phyloP scores from a whole-genome alignment of 2,113 vertebrate species.

The Sisor rabdophorus region DNA sequence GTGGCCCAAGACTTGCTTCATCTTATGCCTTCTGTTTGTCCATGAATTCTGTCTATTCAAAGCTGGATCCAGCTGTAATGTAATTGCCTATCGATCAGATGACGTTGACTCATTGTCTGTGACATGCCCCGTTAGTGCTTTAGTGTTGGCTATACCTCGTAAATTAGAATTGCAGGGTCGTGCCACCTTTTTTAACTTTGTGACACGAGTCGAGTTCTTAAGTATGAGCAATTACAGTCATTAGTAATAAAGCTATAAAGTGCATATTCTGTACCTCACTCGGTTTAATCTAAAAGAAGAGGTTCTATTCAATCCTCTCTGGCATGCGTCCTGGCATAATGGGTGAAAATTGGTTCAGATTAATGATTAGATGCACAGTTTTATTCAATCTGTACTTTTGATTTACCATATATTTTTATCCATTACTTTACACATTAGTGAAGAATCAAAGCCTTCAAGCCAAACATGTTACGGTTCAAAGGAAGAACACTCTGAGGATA shows the following conservation, averaged over 20 bases:
- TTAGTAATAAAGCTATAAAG: not conserved
- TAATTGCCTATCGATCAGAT: slow-evolving; percentile 46
- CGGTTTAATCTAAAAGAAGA: slow-evolving; percentile 38
- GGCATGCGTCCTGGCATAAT: slow-evolving; percentile 17
- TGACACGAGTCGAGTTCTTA: not conserved
- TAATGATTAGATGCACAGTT: not conserved
- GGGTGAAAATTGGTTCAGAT: slow-evolving; percentile 2
- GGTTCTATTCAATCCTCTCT: slow-evolving; percentile 24
- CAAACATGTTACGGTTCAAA: not conserved
- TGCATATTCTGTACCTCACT: not conserved
- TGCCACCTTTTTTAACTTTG: not conserved
- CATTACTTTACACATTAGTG: slow-evolving; percentile 4
- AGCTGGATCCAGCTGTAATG: slow-evolving; percentile 30
- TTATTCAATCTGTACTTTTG: not conserved
- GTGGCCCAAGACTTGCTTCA: slow-evolving; percentile 11
- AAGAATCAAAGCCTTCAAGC: not conserved
- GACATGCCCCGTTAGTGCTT: slow-evolving; percentile 20
- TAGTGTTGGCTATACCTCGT: not conserved
- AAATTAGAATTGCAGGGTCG: slow-evolving; percentile 8
- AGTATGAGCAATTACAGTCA: not conserved
- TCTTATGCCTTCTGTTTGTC: not conserved
- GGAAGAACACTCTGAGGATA: not conserved
- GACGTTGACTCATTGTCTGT: slow-evolving; percentile 26
- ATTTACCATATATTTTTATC: not conserved
- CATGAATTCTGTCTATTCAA: slow-evolving; percentile 13